Percentiles rank a stretch among this genome's conserved stretches.
Conservation (phyloP, 2,113 vertebrate genomes). For the Bubo blakistoni region DNA sequence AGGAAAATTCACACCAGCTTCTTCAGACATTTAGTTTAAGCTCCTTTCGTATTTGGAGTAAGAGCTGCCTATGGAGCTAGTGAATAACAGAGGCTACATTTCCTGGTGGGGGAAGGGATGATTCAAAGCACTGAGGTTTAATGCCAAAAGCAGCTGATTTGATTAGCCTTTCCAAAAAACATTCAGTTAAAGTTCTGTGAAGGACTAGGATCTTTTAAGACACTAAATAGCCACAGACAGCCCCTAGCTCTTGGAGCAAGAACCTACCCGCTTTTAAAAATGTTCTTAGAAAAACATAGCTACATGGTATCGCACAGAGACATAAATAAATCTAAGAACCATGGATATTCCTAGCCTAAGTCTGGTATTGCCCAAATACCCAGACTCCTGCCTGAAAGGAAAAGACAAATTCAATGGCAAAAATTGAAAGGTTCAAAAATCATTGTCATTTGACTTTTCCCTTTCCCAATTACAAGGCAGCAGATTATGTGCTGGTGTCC, state of each 20-base stretch:
- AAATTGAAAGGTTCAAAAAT: not conserved
- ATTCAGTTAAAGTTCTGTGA: not conserved
- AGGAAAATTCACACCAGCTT: not conserved
- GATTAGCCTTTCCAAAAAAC: not conserved
- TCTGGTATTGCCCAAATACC: not conserved
- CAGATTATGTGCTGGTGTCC: not conserved
- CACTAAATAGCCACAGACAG: not conserved
- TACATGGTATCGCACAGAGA: not conserved
- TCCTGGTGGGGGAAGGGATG: not conserved
- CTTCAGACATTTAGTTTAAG: not conserved
- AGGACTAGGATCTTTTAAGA: not conserved
- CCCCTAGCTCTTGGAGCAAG: not conserved
- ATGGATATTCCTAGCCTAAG: not conserved
- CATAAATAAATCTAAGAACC: not conserved
- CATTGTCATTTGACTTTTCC: not conserved
- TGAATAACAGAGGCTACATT: not conserved
- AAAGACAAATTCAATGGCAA: not conserved
- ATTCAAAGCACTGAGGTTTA: not conserved
- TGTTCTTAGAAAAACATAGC: not conserved
- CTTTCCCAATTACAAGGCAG: not conserved
- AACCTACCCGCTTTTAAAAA: not conserved
- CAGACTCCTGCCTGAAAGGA: not conserved
- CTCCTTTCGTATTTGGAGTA: not conserved
- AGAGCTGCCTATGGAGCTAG: not conserved
- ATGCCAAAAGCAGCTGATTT: not conserved